Conservation (phyloP, 2,113 vertebrate genomes). For the Aspidoscelis tigris region DNA sequence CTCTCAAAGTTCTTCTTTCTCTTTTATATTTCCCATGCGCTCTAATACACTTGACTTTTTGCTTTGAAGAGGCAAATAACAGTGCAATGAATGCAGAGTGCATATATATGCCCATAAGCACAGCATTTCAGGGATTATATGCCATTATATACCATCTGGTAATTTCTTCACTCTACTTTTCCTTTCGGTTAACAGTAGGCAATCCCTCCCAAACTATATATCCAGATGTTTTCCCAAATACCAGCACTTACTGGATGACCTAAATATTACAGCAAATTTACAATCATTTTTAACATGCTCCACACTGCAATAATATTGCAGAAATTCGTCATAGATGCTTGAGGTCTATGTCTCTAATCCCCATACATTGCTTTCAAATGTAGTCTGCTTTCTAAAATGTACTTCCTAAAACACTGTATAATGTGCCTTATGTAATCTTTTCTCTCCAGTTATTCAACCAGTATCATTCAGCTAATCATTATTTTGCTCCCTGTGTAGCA, state of each 20-base stretch:
- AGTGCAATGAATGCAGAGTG: neutral
- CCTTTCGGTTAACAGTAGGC: neutral
- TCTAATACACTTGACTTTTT: too few species aligned
- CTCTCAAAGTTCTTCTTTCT: neutral
- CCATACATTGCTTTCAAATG: neutral
- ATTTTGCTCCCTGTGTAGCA: neutral
- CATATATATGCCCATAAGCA: neutral
- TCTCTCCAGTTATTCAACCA: neutral
- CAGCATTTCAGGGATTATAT: neutral
- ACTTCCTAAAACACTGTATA: neutral
- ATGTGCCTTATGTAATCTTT: neutral
- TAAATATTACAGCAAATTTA: neutral
- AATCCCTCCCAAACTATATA: neutral
- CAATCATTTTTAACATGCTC: neutral
- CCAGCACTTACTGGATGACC: neutral
- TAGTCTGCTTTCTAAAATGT: neutral
- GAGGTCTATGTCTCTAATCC: neutral
- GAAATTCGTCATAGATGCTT: neutral
- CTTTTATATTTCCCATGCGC: neutral
- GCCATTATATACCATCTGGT: neutral
- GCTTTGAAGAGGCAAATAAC: too few species aligned
- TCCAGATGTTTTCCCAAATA: neutral
- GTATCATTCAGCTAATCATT: neutral
- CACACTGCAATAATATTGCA: neutral
- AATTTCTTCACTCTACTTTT: neutral